Base-by-base conservation (phyloP, 2,888 invertebrate genomes). In the Caprella mutica region DNA sequence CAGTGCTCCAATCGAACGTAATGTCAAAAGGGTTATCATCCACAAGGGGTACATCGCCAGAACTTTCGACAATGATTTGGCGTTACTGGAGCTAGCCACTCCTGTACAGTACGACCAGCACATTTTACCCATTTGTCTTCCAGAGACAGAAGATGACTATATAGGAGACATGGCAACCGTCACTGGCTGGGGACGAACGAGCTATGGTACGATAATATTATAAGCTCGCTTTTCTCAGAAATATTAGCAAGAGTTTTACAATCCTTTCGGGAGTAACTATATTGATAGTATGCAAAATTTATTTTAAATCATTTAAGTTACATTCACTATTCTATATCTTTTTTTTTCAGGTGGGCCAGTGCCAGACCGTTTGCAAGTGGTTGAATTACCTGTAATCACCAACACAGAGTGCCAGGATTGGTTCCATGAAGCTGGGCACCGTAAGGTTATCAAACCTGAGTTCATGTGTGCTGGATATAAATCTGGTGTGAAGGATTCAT, bases 391-490 rank as follows among this genome's bases (percentile, higher is more conserved):
- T 33, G 83, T 92, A 62, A 87, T 92, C 75, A 87, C 89, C 71
- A 92, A 92, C 72, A 80, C 81, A 65, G 86, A 89, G 12, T 92
- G 92, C 71, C 91, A 92, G 71, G 86, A 89, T 71, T 91, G 92
- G 91, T 92, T 92, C 78, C 81, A 84, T 67, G 86, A 87, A 0
- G 90, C 87, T 1, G 89, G 89, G 0, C 91, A 92, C 71, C 79
- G 83, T 1, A 92, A 92, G 74, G 81, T 83, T 69, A 92, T 92
- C 62, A 77, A 88, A 29, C 82, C 80, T 64, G 89, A 90, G 33
- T 92, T 92, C 75, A 77, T 92, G 26, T 92, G 92, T 69, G 92
- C 92, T 0, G 92, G 92, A 33, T 92, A 92, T 71, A 86, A 89
- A 35, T 86, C 86, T 67, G 91, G 92, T 0, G 85, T 87, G 70